Base-by-base conservation (phyloP, 2,797 vertebrate genomes). In the Babyrousa celebensis region DNA sequence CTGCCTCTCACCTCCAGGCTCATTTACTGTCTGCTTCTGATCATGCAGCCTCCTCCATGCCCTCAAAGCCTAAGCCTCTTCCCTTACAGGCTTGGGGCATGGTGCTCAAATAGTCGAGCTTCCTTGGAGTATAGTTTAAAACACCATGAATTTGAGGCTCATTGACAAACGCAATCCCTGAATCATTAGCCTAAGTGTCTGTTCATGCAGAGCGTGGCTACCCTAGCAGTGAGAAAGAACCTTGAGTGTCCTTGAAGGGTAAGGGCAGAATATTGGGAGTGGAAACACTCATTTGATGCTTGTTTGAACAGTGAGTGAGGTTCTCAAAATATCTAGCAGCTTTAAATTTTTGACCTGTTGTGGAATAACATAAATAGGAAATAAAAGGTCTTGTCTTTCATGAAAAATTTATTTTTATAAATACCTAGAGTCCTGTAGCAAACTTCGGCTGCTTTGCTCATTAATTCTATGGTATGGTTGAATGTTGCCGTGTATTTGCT, bases 361-460 rank as follows among this genome's bases (percentile, higher is more conserved):
- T 63, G 18, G 32, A 74, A 85, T 78, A 92, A 96, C 93, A 96
- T 78, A 94, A 72, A 94, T 52, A 94, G 70, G 48, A 80, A 91
- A 96, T 74, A 89, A 18, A 56, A 77, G 29, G 52, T 43, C 27
- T 67, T 80, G 79, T 43, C n/a, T 86, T 91, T 94, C 36, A 79
- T 43, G 7, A 86, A 88, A 91, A 95, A 85, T 86, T 89, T 77
- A 93, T 95, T 94, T 56, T 89, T 95, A 79, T 87, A 91, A 91
- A 74, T 71, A 62, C 3, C 12, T 72, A 85, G 88, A 90, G 48
- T 40, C 56, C 74, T 25, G 56, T n/a, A 92, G 94, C 74, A 86
- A 96, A 92, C 62, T 48, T 36, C 32, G 63, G 75, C 71, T 82
- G 88, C 75, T 96, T 95, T 94, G 18, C 52, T 92, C 79, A 85